phyloP scores from a whole-genome alignment of 2,797 vertebrate species.

The Adelosebastes latens region DNA sequence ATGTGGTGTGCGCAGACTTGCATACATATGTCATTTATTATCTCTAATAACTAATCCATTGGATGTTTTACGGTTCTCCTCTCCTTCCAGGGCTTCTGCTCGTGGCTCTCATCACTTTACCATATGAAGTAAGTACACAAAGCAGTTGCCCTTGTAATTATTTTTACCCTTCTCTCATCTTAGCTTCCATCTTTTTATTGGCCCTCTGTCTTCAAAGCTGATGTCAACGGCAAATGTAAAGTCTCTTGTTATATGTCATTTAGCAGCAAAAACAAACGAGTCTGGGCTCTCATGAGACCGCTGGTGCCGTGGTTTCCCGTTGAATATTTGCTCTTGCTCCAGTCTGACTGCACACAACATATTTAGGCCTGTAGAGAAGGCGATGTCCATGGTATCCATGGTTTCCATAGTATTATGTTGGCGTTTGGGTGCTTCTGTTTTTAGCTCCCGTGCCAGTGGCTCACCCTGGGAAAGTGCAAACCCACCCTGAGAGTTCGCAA shows the following conservation, averaged over 20 bases:
- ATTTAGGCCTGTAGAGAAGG: constrained; percentile 68
- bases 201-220: constrained; percentile 61
- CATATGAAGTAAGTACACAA: constrained; percentile 95
- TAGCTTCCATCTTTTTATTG: constrained; percentile 50
- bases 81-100: constrained; percentile 92
- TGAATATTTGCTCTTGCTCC: constrained; percentile 66
- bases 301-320: constrained; percentile 68
- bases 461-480: constrained; percentile 72
- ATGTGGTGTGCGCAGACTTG: constrained; percentile 42
- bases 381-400: constrained; percentile 68
- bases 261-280: constrained; percentile 80
- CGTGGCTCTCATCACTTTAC: constrained; percentile 94
- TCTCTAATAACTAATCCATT: constrained; percentile 51
- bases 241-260: constrained; percentile 75
- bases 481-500: constrained; percentile 74
- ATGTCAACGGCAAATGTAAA: constrained; percentile 73
- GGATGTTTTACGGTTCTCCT: constrained; percentile 56
- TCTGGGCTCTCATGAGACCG: constrained; percentile 63
- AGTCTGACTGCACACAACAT: constrained; percentile 65
- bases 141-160: constrained; percentile 48
- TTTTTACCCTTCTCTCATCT: constrained; percentile 37
- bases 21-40: constrained; percentile 57
- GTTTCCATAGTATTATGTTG: constrained; percentile 82
- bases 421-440: constrained; percentile 75
- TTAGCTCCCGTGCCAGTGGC: constrained; percentile 72